Evolutionary conservation across 2,888 invertebrate genomes (phyloP).

Genomic region (Tupiocoris notatus): DNA sequence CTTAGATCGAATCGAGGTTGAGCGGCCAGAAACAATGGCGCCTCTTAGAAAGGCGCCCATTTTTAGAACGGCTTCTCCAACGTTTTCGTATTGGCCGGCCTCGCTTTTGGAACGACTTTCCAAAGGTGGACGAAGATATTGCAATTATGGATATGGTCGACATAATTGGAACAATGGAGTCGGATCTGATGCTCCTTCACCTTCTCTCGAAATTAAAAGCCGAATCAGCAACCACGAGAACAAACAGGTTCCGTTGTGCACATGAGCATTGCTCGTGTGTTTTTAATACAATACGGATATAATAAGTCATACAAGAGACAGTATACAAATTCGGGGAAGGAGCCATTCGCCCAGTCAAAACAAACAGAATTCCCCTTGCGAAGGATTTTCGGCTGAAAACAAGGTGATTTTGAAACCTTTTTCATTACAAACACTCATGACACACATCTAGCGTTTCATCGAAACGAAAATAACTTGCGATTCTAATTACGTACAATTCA

Average conservation of each 20-base stretch:
- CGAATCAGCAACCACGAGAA: background rate
- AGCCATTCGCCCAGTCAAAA: background rate
- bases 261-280: too few species aligned
- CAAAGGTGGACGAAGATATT: background rate
- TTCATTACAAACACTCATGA: too few species aligned
- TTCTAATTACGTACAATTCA: too few species aligned
- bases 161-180: background rate
- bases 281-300: too few species aligned
- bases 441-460: too few species aligned
- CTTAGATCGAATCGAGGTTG: background rate
- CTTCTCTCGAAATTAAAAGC: too few species aligned
- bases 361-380: too few species aligned
- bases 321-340: background rate
- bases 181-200: background rate
- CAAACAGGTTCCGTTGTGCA: too few species aligned
- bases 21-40: background rate
- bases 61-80: background rate
- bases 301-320: background rate
- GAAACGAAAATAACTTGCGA: too few species aligned
- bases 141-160: background rate
- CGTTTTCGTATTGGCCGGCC: too few species aligned
- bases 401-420: too few species aligned
- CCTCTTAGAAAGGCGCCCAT: background rate
- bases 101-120: background rate
- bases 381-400: too few species aligned